Conservation (phyloP, 1,140 invertebrate species). For the Parasteatoda tepidariorum region DNA sequence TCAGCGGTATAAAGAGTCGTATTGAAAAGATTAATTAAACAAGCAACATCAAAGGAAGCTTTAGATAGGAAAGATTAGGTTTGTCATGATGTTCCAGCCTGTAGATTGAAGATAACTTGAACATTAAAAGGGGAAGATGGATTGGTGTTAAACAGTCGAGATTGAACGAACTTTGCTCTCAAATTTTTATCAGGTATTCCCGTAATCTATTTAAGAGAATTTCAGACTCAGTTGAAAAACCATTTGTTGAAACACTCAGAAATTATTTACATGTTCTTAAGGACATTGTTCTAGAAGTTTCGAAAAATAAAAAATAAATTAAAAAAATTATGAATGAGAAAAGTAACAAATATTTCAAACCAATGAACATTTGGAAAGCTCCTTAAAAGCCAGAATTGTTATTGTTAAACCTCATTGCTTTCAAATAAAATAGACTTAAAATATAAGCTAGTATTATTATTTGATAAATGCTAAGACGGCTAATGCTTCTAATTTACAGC, state of each 20-base stretch:
- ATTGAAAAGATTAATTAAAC: neutral
- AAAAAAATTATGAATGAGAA: too few relatives aligned
- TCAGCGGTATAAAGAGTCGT: neutral
- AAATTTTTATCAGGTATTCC: neutral
- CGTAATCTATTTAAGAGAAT: neutral
- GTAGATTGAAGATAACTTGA: neutral
- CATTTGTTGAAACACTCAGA: neutral
- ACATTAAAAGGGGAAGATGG: neutral
- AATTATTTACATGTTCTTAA: too few relatives aligned
- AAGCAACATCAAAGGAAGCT: neutral
- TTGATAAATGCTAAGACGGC: too few relatives aligned
- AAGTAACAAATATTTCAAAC: too few relatives aligned
- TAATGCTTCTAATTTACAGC: too few relatives aligned
- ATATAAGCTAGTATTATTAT: too few relatives aligned
- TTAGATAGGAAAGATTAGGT: neutral
- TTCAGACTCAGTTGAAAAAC: neutral
- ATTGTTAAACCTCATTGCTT: too few relatives aligned
- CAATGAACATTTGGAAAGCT: too few relatives aligned
- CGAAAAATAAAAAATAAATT: too few relatives aligned
- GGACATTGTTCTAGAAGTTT: too few relatives aligned
- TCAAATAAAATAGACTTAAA: too few relatives aligned
- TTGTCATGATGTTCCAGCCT: neutral
- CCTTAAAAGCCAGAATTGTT: too few relatives aligned
- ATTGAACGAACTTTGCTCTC: neutral
- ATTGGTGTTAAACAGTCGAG: neutral